phyloP scores from a whole-genome alignment of 2,797 vertebrate species.

The Sebastes oblongus region DNA sequence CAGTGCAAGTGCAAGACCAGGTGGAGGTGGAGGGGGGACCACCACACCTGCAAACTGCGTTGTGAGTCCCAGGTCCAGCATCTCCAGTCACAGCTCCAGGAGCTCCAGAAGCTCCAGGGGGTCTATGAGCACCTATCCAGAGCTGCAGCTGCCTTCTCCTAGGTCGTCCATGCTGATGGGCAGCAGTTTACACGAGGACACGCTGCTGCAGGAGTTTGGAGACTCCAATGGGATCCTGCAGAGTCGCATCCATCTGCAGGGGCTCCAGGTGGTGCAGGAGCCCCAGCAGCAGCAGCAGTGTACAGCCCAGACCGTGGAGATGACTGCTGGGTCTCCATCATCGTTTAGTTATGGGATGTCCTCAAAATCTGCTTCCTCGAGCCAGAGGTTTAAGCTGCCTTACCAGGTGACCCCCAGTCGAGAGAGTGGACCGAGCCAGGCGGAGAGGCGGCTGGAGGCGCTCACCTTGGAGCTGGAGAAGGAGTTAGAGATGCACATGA shows the following conservation, averaged over 20 bases:
- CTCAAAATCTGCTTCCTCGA: conserved; percentile 73
- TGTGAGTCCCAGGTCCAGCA: conserved; percentile 92
- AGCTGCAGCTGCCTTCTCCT: conserved; percentile 88
- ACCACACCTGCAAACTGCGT: conserved; percentile 72
- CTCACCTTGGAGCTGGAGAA: conserved; percentile 95
- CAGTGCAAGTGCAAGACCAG: background rate
- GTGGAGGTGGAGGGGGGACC: conserved; percentile 24
- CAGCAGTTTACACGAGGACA: conserved; percentile 81
- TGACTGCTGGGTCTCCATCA: conserved; percentile 60
- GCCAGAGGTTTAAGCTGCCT: conserved; percentile 87
- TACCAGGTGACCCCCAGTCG: conserved; percentile 91
- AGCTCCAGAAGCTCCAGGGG: conserved; percentile 90
- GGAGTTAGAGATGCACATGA: conserved; percentile 95
- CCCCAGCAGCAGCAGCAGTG: conserved; percentile 54
- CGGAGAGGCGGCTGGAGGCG: conserved; percentile 92
- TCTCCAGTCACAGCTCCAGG: conserved; percentile 94
- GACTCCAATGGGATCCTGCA: conserved; percentile 78
- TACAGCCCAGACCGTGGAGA: conserved; percentile 51
- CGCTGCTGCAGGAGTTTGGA: conserved; percentile 80
- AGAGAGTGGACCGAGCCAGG: conserved; percentile 92
- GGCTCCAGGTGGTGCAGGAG: conserved; percentile 79
- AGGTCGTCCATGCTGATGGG: conserved; percentile 84
- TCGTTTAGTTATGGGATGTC: conserved; percentile 82
- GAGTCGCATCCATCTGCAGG: conserved; percentile 77
- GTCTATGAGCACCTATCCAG: conserved; percentile 91